Percentiles rank a stretch among this genome's conserved stretches.
phyloP scores from a whole-genome alignment of 2,888 invertebrate species.

The Ferrisia virgata region DNA sequence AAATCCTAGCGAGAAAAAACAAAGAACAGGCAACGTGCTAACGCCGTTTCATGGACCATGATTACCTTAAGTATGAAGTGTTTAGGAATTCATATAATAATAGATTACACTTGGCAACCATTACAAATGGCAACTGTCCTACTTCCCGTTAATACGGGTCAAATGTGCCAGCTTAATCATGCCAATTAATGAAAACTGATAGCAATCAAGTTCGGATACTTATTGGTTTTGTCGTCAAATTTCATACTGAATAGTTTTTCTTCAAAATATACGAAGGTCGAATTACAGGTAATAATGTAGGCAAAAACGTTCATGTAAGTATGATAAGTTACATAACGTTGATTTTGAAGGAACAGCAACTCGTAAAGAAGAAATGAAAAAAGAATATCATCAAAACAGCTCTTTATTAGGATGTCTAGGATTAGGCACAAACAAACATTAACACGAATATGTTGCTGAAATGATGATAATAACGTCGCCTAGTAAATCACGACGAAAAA shows the following conservation, averaged over 20 bases:
- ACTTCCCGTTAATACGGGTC: slow-evolving; percentile 37
- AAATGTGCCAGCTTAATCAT: slow-evolving; percentile 24
- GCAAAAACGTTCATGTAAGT: neutral
- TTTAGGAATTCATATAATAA: slow-evolving; percentile 9
- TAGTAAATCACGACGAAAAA: neutral
- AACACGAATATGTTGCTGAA: neutral
- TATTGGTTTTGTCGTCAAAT: neutral
- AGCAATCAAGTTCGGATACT: neutral
- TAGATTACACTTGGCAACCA: slow-evolving; percentile 42
- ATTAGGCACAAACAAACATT: neutral
- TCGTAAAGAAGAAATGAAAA: too few relatives aligned
- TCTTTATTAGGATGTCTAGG: neutral
- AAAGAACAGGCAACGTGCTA: neutral
- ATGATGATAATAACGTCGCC: neutral
- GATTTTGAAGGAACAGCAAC: neutral
- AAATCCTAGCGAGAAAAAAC: neutral
- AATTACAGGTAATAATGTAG: neutral
- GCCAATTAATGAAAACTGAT: slow-evolving; percentile 40
- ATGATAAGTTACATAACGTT: neutral
- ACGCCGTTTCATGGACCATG: neutral
- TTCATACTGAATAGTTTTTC: neutral
- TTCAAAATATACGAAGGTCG: neutral
- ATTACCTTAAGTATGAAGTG: neutral
- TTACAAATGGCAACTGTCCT: slow-evolving; percentile 42
- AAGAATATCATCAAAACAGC: too few relatives aligned